A percentile compares a stretch with the other conserved stretches of the same genome.
Evolutionary conservation across 2,888 invertebrate genomes (phyloP).

Genomic region (Leptopilina syphax): DNA sequence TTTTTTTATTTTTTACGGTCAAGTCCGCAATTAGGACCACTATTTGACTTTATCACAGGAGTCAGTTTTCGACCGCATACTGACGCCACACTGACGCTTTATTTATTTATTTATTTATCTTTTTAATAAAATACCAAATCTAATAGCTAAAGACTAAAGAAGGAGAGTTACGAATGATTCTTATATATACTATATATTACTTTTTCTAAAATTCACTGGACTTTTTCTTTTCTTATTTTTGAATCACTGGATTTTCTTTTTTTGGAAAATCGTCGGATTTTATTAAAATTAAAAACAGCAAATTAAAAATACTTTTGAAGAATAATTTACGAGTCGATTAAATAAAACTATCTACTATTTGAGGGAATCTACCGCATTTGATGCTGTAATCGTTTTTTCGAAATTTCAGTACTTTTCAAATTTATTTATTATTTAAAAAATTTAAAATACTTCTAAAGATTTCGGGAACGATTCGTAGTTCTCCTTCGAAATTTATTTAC

Average conservation of each 20-base stretch:
- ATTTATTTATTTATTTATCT: conserved; percentile 40
- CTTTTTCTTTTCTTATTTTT: no score
- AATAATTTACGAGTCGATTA: conserved; percentile 16
- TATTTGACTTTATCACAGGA: conserved; percentile 74
- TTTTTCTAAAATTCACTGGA: neutral
- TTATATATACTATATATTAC: neutral
- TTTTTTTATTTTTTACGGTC: conserved; percentile 53
- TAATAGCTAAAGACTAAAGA: conserved; percentile 57
- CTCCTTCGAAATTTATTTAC: conserved; percentile 56
- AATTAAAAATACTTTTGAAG: neutral
- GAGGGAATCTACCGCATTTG: neutral
- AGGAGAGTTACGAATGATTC: conserved; percentile 57
- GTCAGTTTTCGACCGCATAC: conserved; percentile 65
- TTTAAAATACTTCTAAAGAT: conserved; percentile 13
- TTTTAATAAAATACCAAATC: conserved; percentile 57
- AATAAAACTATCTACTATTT: neutral
- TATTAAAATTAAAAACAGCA: neutral
- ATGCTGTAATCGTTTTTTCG: conserved; percentile 13
- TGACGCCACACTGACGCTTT: conserved; percentile 61
- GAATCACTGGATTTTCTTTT: neutral
- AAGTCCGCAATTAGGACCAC: conserved; percentile 60
- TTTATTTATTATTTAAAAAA: neutral
- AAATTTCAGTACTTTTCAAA: conserved; percentile 1
- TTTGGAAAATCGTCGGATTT: neutral
- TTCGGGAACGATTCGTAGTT: conserved; percentile 38